These are phyloP conservation scores for Pammene aurita DNA, from an alignment of 2,888 invertebrate species.

Conservation along the genomic window DNA sequence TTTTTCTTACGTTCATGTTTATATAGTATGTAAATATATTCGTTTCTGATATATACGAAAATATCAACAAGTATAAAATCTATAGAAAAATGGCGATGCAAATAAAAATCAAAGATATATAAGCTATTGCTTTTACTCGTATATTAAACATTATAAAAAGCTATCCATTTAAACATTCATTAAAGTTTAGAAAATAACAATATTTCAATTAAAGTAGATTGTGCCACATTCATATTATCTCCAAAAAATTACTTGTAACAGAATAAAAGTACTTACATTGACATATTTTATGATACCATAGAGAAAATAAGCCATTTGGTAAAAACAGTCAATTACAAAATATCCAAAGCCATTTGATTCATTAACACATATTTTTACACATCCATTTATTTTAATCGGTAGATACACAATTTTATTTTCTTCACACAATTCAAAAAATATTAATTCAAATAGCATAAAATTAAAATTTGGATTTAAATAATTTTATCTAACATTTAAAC, in stretches of 20 bases:
- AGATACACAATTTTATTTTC: too few species aligned
- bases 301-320: conserved; percentile 8
- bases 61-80: conserved; percentile 4
- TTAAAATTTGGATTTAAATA: too few species aligned
- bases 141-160: conserved; percentile 14
- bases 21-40: conserved; percentile 37
- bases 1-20: conserved; percentile 43
- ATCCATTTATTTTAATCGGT: too few species aligned
- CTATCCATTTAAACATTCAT: conserved; percentile 17
- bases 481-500: neutral
- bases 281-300: conserved; percentile 1
- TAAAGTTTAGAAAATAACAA: conserved; percentile 2
- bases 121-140: conserved; percentile 29
- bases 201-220: conserved; percentile 25
- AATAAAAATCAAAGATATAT: conserved; percentile 8
- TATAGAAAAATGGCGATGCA: conserved; percentile 12
- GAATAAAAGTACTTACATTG: neutral
- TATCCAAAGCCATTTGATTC: too few species aligned
- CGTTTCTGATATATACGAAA: neutral
- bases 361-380: too few species aligned
- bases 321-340: neutral
- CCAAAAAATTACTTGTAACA: neutral
- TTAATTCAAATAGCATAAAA: too few species aligned
- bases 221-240: conserved; percentile 23
- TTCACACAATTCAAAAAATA: too few species aligned